Conservation (phyloP, 2,113 vertebrate species). For the Anas platyrhynchos region DNA sequence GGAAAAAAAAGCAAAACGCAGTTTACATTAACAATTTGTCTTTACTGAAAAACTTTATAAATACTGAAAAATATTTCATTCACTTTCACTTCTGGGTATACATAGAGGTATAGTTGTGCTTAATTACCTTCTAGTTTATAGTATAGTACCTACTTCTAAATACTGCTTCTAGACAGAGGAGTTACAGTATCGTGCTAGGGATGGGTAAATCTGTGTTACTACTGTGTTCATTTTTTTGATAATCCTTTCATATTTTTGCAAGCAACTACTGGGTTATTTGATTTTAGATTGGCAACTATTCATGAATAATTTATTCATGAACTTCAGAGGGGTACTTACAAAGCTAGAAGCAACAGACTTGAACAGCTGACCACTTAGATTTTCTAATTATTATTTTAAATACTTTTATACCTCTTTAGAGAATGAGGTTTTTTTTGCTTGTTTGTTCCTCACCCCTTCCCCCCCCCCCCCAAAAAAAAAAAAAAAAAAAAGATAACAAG, state of each 20-base stretch:
- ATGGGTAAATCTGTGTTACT: neutral
- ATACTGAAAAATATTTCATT: neutral
- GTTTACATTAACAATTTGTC: neutral
- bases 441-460: too few relatives aligned
- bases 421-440: neutral
- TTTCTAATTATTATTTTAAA: neutral
- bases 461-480: neutral
- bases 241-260: neutral
- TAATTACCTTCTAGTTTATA: neutral
- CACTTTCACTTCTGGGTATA: neutral
- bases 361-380: neutral
- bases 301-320: neutral
- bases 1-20: neutral
- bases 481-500: neutral
- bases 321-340: neutral
- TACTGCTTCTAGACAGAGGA: neutral
- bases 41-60: neutral
- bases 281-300: neutral
- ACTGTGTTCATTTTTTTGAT: neutral
- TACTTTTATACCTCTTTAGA: neutral
- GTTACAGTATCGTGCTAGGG: neutral
- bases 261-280: neutral
- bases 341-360: neutral
- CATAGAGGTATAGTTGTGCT: neutral
- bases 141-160: neutral